Evolutionary conservation across 1,140 invertebrate species (phyloP).

Genomic region (Tetramorium alpestre): DNA sequence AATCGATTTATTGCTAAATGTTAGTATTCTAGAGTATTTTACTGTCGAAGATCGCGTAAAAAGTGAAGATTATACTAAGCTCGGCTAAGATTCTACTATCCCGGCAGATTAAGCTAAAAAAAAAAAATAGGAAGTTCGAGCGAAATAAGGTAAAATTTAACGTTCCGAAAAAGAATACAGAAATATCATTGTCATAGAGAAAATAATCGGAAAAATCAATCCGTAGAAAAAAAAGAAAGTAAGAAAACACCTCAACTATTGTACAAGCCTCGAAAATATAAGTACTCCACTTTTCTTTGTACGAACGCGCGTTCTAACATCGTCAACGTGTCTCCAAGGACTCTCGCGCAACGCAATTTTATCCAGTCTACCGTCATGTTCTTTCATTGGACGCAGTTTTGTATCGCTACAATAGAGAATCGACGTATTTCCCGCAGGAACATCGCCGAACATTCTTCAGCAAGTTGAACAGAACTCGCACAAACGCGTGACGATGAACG

Average conservation of each 20-base stretch:
- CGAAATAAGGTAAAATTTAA: slow-evolving; percentile 9
- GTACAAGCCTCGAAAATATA: slow-evolving; percentile 23
- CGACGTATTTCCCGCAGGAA: slow-evolving; percentile 27
- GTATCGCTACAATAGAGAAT: slow-evolving; percentile 7
- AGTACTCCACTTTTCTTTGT: slow-evolving; percentile 53
- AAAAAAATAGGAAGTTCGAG: background rate
- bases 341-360: slow-evolving; percentile 36
- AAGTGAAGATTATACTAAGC: slow-evolving; percentile 64
- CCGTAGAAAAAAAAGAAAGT: slow-evolving; percentile 29
- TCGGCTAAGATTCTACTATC: slow-evolving; percentile 67
- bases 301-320: slow-evolving; percentile 63
- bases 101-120: slow-evolving; percentile 49
- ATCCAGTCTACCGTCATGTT: slow-evolving; percentile 51
- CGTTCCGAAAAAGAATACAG: background rate
- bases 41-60: slow-evolving; percentile 73
- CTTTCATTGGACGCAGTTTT: slow-evolving; percentile 53
- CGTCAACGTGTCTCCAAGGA: slow-evolving; percentile 59
- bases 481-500: slow-evolving; percentile 11
- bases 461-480: background rate
- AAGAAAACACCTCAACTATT: slow-evolving; percentile 2
- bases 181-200: slow-evolving; percentile 6
- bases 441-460: slow-evolving; percentile 28
- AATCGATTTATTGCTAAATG: slow-evolving; percentile 83
- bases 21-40: slow-evolving; percentile 84
- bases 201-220: background rate